Evolutionary conservation across 2,797 vertebrate species (phyloP).

Genomic region (Gallinago solitaria): DNA sequence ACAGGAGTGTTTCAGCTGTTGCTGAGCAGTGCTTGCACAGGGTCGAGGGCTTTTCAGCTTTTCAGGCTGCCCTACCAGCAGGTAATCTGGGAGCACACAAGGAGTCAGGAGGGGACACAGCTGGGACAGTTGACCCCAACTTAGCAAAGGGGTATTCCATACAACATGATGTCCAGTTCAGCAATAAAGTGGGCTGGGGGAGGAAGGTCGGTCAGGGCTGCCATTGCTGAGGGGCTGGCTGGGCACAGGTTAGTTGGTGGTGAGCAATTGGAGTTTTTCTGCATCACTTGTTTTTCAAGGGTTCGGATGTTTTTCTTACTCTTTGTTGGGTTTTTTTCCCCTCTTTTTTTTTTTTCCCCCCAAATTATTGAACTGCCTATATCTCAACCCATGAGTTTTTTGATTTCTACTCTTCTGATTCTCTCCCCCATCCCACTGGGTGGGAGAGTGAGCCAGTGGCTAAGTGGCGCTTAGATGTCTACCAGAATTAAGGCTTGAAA

Average conservation of each 20-base stretch:
- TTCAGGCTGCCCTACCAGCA: fast-evolving
- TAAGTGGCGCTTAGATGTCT: not conserved
- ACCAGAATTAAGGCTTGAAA: not conserved
- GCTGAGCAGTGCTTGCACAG: not conserved
- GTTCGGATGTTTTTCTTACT: not conserved
- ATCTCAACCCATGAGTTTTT: not conserved
- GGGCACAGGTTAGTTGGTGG: not conserved
- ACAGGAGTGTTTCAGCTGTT: not conserved
- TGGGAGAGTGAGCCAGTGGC: not conserved
- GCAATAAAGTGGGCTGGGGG: not conserved
- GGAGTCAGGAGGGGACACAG: not conserved
- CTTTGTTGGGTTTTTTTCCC: not conserved
- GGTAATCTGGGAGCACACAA: not conserved
- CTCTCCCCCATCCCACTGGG: not conserved
- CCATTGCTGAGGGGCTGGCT: not conserved
- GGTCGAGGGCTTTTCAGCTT: not conserved
- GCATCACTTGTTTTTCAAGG: not conserved
- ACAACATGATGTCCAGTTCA: not conserved
- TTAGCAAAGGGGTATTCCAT: not conserved
- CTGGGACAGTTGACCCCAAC: not conserved
- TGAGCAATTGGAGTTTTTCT: not conserved
- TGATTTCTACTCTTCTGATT: not conserved
- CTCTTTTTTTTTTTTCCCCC: not conserved
- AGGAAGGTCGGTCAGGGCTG: not conserved
- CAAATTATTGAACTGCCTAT: not conserved